A percentile compares a stretch with the other conserved stretches of the same genome.
Evolutionary conservation across 2,113 vertebrate genomes (phyloP).

Genomic region (Amblyornis subalaris): DNA sequence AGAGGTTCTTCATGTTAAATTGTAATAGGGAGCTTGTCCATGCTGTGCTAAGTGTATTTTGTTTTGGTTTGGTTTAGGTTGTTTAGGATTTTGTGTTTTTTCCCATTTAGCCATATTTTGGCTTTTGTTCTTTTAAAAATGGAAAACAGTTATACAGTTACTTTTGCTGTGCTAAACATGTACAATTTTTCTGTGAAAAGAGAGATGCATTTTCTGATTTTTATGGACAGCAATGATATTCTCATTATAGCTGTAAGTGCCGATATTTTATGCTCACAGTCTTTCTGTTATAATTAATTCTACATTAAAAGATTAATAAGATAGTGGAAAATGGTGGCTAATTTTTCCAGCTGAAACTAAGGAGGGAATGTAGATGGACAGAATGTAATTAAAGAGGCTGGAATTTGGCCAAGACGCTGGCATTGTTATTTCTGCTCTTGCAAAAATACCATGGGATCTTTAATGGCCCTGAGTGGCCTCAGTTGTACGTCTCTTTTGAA

Average conservation of each 20-base stretch:
- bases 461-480: conserved; percentile 21
- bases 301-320: conserved; percentile 39
- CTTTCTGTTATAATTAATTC: conserved; percentile 37
- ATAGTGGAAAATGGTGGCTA: conserved; percentile 16
- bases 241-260: neutral
- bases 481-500: conserved; percentile 4
- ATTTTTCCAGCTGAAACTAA: conserved; percentile 33
- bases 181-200: neutral
- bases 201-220: neutral
- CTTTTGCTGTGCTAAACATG: neutral
- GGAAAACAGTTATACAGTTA: neutral
- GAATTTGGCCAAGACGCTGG: conserved; percentile 3
- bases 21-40: neutral
- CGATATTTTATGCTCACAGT: neutral
- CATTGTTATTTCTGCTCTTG: conserved; percentile 52
- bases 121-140: neutral
- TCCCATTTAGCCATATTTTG: neutral
- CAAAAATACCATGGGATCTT: conserved; percentile 39
- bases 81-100: neutral
- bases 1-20: neutral
- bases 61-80: neutral
- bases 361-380: conserved; percentile 18
- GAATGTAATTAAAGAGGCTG: conserved; percentile 42
- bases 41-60: neutral
- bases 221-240: neutral